A percentile compares a stretch with the other conserved stretches of the same genome.
Conservation (phyloP, 2,797 vertebrate genomes). For the Rhyacichthys aspro region DNA sequence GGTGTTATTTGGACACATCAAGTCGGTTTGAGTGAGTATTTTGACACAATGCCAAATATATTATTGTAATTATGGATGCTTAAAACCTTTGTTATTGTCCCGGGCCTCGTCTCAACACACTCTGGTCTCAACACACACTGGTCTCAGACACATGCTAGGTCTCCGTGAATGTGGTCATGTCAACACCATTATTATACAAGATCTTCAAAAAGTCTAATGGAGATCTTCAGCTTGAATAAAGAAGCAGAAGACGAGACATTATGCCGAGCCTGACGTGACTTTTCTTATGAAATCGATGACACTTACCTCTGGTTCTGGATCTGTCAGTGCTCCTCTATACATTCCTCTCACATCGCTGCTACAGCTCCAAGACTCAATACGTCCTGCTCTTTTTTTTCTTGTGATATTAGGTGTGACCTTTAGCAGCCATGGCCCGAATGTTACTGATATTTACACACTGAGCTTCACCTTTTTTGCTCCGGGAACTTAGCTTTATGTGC, state of each 20-base stretch:
- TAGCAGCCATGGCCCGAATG: conserved; percentile 17
- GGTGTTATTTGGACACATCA: too few species aligned
- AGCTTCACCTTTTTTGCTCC: conserved; percentile 26
- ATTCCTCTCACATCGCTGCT: conserved; percentile 2
- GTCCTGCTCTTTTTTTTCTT: conserved; percentile 17
- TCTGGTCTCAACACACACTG: too few species aligned
- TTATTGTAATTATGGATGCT: too few species aligned
- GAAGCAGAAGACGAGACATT: too few species aligned
- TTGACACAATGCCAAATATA: too few species aligned
- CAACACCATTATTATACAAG: background rate
- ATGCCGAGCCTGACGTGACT: too few species aligned
- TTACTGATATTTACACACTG: conserved; percentile 35
- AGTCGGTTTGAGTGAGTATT: too few species aligned
- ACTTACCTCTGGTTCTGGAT: conserved; percentile 24
- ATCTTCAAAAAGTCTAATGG: background rate
- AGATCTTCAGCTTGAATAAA: background rate
- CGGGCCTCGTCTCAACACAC: too few species aligned
- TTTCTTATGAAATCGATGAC: too few species aligned
- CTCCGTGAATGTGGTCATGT: background rate
- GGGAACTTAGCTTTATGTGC: background rate
- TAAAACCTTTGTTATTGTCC: too few species aligned
- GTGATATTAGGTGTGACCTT: conserved; percentile 18
- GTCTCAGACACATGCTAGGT: too few species aligned
- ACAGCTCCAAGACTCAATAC: conserved; percentile 7
- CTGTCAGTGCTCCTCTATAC: conserved; percentile 7